phyloP scores from a whole-genome alignment of 2,113 vertebrate genomes.

The Panurus biarmicus region DNA sequence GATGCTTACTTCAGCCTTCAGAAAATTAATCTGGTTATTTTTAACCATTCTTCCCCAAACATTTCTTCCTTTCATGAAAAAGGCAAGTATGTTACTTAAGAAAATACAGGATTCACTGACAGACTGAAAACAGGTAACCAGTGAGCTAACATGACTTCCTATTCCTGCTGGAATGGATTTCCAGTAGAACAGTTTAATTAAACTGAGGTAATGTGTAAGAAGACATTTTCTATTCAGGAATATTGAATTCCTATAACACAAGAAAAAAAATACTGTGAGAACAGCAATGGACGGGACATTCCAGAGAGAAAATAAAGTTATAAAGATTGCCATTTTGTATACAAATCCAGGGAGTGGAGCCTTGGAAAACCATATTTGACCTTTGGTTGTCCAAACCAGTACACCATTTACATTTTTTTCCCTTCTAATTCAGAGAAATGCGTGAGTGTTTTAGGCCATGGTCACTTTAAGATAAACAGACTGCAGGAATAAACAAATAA shows the following conservation, averaged over 20 bases:
- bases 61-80: neutral
- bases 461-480: neutral
- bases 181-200: neutral
- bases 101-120: neutral
- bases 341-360: neutral
- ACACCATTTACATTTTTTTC: neutral
- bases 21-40: neutral
- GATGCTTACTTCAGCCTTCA: neutral
- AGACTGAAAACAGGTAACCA: neutral
- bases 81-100: neutral
- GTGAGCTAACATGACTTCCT: accelerated
- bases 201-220: neutral
- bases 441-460: neutral
- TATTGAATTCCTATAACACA: neutral
- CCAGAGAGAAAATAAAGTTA: neutral
- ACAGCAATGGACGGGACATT: neutral
- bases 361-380: neutral
- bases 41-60: neutral
- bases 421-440: neutral
- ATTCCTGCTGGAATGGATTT: neutral
- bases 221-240: neutral
- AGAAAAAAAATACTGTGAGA: neutral
- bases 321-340: neutral
- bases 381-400: neutral
- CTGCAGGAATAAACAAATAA: neutral